A percentile compares a stretch with the other conserved stretches of the same genome.
Evolutionary conservation across 2,888 invertebrate genomes (phyloP).

Genomic region (Ophonus ardosiacus): DNA sequence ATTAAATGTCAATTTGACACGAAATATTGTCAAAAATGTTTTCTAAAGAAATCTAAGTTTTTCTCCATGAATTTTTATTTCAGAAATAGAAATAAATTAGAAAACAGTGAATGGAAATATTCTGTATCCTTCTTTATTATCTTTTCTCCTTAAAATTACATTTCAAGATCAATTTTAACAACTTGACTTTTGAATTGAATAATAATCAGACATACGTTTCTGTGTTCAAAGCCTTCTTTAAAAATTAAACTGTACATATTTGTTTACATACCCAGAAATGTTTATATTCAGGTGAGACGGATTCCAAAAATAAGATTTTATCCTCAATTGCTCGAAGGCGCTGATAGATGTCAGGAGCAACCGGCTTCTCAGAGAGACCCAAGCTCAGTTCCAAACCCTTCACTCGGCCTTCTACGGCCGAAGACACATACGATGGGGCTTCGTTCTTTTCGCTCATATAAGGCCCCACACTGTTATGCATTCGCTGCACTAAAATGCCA

Average conservation of each 20-base stretch:
- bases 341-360: conserved; percentile 81
- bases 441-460: conserved; percentile 75
- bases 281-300: conserved; percentile 89
- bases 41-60: too few relatives aligned
- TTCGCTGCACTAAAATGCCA: conserved; percentile 82
- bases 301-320: conserved; percentile 84
- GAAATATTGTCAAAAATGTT: too few relatives aligned
- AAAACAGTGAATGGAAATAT: too few relatives aligned
- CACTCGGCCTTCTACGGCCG: conserved; percentile 84
- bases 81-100: too few relatives aligned
- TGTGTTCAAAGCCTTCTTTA: too few relatives aligned
- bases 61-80: too few relatives aligned
- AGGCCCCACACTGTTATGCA: conserved; percentile 82
- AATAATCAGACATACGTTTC: too few relatives aligned
- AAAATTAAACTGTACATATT: neutral
- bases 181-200: too few relatives aligned
- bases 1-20: too few relatives aligned
- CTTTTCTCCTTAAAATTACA: too few relatives aligned
- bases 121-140: too few relatives aligned
- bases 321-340: conserved; percentile 87
- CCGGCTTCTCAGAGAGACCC: conserved; percentile 76
- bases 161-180: too few relatives aligned
- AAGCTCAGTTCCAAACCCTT: conserved; percentile 82
- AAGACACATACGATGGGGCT: conserved; percentile 73
- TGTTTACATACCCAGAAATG: conserved; percentile 80